Conservation (phyloP, 2,113 vertebrate species). For the Tragelaphus scriptus region DNA sequence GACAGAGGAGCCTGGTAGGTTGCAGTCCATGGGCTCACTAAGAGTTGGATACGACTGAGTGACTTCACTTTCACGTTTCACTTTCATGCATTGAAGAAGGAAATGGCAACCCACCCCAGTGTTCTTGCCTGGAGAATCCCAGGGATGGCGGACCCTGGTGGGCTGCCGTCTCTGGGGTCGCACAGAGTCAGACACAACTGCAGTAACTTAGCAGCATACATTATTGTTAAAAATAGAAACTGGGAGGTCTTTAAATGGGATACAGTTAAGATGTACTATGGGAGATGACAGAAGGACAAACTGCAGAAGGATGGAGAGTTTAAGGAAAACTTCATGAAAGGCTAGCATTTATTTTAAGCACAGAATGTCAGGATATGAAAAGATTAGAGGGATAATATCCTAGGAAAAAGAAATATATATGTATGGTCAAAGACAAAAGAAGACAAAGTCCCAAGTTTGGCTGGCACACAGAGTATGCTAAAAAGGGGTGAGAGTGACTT, state of each 20-base stretch:
- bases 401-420: too few species aligned
- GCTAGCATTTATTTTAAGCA: neutral
- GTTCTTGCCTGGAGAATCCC: too few species aligned
- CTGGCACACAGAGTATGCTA: too few species aligned
- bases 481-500: neutral
- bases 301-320: neutral
- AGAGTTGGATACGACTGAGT: neutral
- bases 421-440: too few species aligned
- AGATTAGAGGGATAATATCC: neutral
- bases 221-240: neutral
- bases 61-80: rapidly evolving
- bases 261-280: neutral
- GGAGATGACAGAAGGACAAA: neutral
- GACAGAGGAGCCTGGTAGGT: neutral
- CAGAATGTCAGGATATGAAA: neutral
- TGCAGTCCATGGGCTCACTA: neutral
- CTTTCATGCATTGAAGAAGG: too few species aligned
- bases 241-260: neutral
- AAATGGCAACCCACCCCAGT: too few species aligned
- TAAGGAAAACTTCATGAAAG: neutral
- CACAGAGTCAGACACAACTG: too few species aligned
- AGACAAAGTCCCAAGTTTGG: too few species aligned
- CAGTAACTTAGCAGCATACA: neutral
- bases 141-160: too few species aligned
- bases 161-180: too few species aligned